Evolutionary conservation across 2,888 invertebrate species (phyloP).

Genomic region (Cosmia trapezina): DNA sequence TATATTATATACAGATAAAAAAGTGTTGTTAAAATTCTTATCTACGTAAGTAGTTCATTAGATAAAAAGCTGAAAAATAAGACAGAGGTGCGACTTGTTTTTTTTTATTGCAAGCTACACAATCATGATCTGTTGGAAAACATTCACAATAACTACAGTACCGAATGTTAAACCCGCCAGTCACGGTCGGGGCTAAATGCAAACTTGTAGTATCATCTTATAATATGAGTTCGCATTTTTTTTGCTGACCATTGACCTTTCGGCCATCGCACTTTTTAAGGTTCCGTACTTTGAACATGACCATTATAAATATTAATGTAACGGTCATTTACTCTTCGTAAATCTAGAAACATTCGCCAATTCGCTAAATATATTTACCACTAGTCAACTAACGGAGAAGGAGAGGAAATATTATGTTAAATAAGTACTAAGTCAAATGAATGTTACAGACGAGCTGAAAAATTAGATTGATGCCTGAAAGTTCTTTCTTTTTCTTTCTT

Average conservation of each 20-base stretch:
- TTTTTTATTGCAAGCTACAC: not conserved
- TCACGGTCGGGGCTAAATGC: constrained; percentile 32
- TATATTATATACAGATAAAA: not conserved
- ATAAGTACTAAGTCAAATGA: not conserved
- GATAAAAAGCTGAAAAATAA: constrained; percentile 6
- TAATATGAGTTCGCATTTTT: constrained; percentile 17
- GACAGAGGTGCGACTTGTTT: constrained; percentile 2
- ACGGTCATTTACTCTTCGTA: not conserved
- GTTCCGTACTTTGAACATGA: not conserved
- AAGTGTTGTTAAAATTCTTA: not conserved
- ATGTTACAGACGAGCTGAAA: not conserved
- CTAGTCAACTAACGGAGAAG: not conserved
- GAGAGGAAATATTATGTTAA: not conserved
- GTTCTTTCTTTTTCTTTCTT: not conserved
- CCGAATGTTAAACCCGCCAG: not conserved
- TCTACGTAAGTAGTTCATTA: too few relatives aligned
- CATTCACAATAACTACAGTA: constrained; percentile 11
- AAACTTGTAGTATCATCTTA: constrained; percentile 5
- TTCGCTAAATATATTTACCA: not conserved
- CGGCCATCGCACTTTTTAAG: constrained; percentile 30
- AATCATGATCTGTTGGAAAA: constrained; percentile 8
- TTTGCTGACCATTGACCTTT: constrained; percentile 37
- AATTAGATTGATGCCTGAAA: not conserved
- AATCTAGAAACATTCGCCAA: not conserved
- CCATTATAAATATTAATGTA: not conserved